phyloP scores from a whole-genome alignment of 2,888 invertebrate genomes.

The Plebejus argus region DNA sequence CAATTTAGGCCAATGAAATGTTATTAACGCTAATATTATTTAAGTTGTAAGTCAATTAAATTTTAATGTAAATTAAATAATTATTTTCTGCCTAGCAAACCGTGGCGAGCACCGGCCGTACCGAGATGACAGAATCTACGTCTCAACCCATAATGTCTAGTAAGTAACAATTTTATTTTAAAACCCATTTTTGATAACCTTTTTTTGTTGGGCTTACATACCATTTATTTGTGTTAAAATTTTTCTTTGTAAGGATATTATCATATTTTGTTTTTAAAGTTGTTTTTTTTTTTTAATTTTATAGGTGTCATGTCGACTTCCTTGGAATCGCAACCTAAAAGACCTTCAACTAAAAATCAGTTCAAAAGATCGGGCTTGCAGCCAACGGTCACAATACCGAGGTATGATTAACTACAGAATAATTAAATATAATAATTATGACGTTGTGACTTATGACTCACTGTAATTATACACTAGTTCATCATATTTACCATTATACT shows the following conservation, averaged over 20 bases:
- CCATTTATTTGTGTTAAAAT: neutral
- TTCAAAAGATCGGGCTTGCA: constrained; percentile 68
- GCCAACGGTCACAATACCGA: constrained; percentile 66
- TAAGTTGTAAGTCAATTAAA: no score
- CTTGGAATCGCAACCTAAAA: constrained; percentile 67
- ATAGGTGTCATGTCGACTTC: constrained; percentile 65
- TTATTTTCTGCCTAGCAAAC: constrained; percentile 51
- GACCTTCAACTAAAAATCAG: constrained; percentile 66
- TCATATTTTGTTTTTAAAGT: neutral
- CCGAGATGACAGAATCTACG: constrained; percentile 72
- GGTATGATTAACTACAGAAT: constrained; percentile 50
- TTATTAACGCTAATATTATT: no score
- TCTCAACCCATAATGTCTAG: constrained; percentile 74
- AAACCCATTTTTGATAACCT: neutral
- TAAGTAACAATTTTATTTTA: constrained; percentile 48
- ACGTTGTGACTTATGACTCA: no score
- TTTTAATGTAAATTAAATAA: no score
- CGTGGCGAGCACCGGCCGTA: constrained; percentile 58
- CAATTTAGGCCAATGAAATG: no score
- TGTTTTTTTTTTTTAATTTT: constrained; percentile 37
- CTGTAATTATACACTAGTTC: no score
- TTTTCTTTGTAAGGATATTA: neutral
- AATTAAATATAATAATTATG: neutral
- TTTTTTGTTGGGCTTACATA: neutral
- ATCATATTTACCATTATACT: no score